Percentiles rank a stretch among this genome's conserved stretches.
Evolutionary conservation across 2,797 vertebrate genomes (phyloP).

Genomic region (Podargus strigoides): DNA sequence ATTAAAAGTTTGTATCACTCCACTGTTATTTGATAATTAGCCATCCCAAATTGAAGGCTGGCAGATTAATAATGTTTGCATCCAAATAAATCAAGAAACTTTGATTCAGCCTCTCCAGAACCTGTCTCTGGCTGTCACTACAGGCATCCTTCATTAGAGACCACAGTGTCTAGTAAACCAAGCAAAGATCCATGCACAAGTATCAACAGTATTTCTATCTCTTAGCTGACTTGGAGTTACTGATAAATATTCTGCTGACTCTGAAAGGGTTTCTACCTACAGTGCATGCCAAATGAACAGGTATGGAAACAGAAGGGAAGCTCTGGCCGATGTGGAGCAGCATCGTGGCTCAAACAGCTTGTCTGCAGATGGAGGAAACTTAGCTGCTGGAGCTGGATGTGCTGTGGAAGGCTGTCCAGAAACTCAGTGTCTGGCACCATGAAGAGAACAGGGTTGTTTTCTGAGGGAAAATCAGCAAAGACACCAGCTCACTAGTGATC

Average conservation of each 20-base stretch:
- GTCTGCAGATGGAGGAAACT: not conserved
- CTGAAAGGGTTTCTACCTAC: not conserved
- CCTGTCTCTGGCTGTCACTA: not conserved
- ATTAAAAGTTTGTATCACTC: not conserved
- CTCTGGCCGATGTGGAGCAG: not conserved
- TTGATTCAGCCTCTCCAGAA: not conserved
- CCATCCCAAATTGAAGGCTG: not conserved
- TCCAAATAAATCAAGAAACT: not conserved
- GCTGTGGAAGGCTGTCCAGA: not conserved
- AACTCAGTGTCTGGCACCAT: not conserved
- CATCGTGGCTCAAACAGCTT: not conserved
- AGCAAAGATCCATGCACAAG: not conserved
- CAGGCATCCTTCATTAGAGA: not conserved
- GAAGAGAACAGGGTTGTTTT: not conserved
- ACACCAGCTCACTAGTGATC: not conserved
- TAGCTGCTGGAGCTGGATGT: not conserved
- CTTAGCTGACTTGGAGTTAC: not conserved
- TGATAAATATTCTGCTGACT: not conserved
- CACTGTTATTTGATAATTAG: not conserved
- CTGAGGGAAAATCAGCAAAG: not conserved
- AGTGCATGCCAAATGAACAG: not conserved
- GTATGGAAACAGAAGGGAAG: not conserved
- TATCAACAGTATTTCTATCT: not conserved
- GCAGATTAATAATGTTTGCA: not conserved
- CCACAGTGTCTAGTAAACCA: not conserved